Conservation (phyloP, 2,888 invertebrate species). For the Brachypalpus laphriformis region DNA sequence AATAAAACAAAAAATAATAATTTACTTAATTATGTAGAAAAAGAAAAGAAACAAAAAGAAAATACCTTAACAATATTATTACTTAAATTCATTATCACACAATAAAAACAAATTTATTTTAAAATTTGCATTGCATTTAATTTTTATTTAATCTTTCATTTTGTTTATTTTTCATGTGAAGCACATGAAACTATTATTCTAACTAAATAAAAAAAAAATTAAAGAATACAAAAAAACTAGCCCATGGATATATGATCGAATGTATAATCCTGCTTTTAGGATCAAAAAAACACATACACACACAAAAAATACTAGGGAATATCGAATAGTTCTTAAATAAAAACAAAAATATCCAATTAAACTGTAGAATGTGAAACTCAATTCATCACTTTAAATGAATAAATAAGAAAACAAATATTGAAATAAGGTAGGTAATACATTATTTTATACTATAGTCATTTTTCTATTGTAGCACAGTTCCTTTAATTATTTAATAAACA, state of each 20-base stretch:
- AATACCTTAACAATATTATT: conserved; percentile 22
- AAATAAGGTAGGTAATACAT: conserved; percentile 49
- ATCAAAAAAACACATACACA: conserved; percentile 39
- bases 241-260: conserved; percentile 2
- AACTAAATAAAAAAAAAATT: conserved; percentile 10
- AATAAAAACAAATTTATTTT: background rate
- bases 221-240: conserved; percentile 2
- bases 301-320: conserved; percentile 59
- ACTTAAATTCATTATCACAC: conserved; percentile 3
- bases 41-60: conserved; percentile 15
- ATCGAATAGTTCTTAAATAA: conserved; percentile 68
- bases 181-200: conserved; percentile 24
- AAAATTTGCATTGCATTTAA: background rate
- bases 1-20: conserved; percentile 33
- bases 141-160: background rate
- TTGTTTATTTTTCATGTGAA: background rate
- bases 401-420: conserved; percentile 27
- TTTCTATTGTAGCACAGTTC: conserved; percentile 70
- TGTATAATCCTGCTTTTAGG: conserved; percentile 48
- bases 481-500: conserved; percentile 57
- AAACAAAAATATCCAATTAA: conserved; percentile 50
- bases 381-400: conserved; percentile 40
- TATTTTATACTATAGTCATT: conserved; percentile 66
- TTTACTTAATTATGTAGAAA: conserved; percentile 29
- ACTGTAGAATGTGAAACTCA: conserved; percentile 53